Conservation (phyloP, 2,113 vertebrate species). For the Trematocara unimaculatum region DNA sequence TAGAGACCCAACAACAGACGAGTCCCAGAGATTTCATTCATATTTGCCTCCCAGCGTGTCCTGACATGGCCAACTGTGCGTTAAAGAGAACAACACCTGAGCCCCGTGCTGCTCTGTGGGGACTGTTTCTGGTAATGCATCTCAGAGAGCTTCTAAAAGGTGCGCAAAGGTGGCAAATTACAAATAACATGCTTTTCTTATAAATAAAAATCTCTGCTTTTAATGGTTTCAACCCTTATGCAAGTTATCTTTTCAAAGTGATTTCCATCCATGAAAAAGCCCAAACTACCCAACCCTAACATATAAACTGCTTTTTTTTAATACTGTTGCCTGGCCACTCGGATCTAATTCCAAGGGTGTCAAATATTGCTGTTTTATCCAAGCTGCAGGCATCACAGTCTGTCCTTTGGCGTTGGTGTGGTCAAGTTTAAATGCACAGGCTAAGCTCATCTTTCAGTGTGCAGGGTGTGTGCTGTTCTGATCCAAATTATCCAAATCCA, state of each 20-base stretch:
- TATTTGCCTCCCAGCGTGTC: neutral
- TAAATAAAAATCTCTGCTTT: neutral
- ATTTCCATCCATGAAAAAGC: neutral
- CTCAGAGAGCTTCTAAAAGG: neutral
- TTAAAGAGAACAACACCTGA: neutral
- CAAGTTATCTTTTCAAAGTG: neutral
- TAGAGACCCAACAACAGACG: slow-evolving; percentile 42
- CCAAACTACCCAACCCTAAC: neutral
- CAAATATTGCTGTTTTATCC: neutral
- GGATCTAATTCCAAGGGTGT: neutral
- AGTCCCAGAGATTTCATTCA: slow-evolving; percentile 10
- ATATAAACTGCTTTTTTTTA: neutral
- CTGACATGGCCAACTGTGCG: neutral
- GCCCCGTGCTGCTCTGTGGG: neutral
- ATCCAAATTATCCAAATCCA: neutral
- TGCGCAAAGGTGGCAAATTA: neutral
- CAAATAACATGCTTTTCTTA: neutral
- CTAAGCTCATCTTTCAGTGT: neutral
- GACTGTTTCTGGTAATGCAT: neutral
- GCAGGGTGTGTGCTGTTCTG: neutral
- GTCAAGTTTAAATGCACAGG: neutral
- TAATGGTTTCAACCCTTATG: neutral
- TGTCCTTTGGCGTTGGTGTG: neutral
- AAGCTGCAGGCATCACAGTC: neutral
- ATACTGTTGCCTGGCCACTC: neutral